Percentiles rank a stretch among this genome's conserved stretches.
These are phyloP conservation scores for Maniola jurtina DNA, from an alignment of 1,140 invertebrate genomes.

Conservation along the genomic window DNA sequence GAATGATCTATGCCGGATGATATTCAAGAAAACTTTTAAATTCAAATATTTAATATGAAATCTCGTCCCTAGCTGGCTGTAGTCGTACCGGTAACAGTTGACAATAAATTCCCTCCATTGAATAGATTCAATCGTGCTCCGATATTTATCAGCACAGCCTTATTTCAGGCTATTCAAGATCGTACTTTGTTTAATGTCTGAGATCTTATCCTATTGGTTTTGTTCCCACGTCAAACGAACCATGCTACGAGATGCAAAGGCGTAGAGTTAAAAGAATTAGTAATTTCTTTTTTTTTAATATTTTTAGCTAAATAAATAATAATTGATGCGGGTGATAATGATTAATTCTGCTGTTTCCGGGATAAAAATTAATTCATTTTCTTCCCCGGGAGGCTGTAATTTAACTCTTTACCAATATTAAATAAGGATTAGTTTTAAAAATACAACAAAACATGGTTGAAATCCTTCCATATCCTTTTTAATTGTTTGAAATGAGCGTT, in stretches of 20 bases:
- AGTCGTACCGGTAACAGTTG: constrained; percentile 12
- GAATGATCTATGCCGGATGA: neutral
- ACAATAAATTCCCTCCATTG: constrained; percentile 32
- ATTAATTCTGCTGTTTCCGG: too few relatives aligned
- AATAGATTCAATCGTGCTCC: constrained; percentile 36
- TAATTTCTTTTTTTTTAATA: too few relatives aligned
- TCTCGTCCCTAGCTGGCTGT: neutral
- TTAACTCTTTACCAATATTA: too few relatives aligned
- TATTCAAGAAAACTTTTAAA: constrained; percentile 8
- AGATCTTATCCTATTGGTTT: constrained; percentile 24
- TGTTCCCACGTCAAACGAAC: neutral
- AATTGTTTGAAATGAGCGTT: too few relatives aligned
- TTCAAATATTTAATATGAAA: constrained; percentile 18
- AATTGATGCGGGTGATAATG: too few relatives aligned
- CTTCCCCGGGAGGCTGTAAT: neutral
- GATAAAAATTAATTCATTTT: too few relatives aligned
- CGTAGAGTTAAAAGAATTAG: too few relatives aligned
- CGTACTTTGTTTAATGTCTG: constrained; percentile 36
- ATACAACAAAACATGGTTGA: too few relatives aligned
- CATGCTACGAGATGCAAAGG: too few relatives aligned
- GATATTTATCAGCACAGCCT: constrained; percentile 38
- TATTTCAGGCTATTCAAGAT: constrained; percentile 27
- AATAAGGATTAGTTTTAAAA: too few relatives aligned
- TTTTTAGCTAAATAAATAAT: too few relatives aligned
- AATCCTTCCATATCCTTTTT: too few relatives aligned